A percentile compares a stretch with the other conserved stretches of the same genome.
These are phyloP conservation scores for Pycnonotus jocosus DNA, from an alignment of 2,113 vertebrate species.

Conservation along the genomic window DNA sequence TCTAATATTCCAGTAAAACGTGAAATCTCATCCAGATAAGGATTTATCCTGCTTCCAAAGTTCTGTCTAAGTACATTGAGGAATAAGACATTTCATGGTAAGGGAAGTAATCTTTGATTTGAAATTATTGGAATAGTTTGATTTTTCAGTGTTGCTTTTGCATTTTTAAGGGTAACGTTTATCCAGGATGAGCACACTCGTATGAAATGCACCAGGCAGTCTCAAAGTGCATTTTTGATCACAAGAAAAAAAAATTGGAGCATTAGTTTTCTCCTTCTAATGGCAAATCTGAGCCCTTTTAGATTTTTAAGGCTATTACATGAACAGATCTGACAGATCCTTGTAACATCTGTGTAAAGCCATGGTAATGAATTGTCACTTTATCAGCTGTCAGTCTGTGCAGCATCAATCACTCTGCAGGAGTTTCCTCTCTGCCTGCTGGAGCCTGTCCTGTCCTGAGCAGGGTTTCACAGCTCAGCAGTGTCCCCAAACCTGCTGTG, in stretches of 20 bases:
- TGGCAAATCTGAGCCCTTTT: neutral
- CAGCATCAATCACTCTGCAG: neutral
- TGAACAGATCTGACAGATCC: neutral
- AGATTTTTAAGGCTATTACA: neutral
- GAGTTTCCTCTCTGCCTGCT: neutral
- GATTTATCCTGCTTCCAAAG: neutral
- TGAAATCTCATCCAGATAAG: neutral
- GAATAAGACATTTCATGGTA: neutral
- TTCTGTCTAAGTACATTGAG: neutral
- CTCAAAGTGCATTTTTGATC: neutral
- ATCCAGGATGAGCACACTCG: neutral
- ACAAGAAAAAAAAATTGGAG: neutral
- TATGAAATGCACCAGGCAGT: neutral
- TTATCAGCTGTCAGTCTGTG: neutral
- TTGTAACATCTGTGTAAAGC: neutral
- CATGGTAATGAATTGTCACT: neutral
- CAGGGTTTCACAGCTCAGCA: neutral
- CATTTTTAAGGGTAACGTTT: neutral
- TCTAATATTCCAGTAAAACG: neutral
- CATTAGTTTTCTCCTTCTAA: neutral
- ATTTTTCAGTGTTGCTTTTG: neutral
- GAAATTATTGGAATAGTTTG: neutral
- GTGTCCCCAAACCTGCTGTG: no score
- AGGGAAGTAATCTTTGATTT: neutral
- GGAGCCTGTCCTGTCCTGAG: neutral